Base-by-base conservation (phyloP, 2,113 vertebrate species). In the Heterochromis multidens region DNA sequence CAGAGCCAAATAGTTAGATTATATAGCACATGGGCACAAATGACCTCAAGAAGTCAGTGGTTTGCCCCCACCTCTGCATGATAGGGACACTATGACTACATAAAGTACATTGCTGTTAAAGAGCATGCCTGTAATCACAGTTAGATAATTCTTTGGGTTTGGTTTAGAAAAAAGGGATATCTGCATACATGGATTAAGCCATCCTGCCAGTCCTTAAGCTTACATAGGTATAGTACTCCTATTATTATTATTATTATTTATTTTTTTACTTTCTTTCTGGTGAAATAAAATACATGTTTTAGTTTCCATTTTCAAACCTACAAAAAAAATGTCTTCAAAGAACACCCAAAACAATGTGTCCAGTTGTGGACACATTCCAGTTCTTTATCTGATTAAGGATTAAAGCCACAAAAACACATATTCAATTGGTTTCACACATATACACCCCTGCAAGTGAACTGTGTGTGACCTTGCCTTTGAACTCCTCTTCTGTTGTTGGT, bases 391-490 rank as follows among this genome's bases (percentile, higher is more conserved):
- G 67, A 85, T 61, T 63, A 23, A 33, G 82, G 67, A 60, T 35
- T 31, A 74, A 74, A 74, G 27, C 67, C 67, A 40, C 62, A 65
- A 23, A 83, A 35, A 52, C 65, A 80, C 29, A 12, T 19, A 16
- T 25, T 31, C 70, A 78, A 31, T 2, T 54, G 62, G 63, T 76
- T 59, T 77, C 46, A 40, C 79, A 78, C 43, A 79, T 57, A 84
- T 33, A 35, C 33, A 57, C 16, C 4, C 78, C 2, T 72, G 77
- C 37, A 79, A 49, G 16, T 65, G 80, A 81, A 88, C 82, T 92
- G 65, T 46, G 14, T 8, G 2, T 83, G 89, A 88, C 85, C 91
- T 85, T 52, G 35, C 37, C 54, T 84, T 77, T 85, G 63, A 83
- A 84, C 79, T 84, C 46, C 8, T 11, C 46, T 33, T 77, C 70